Evolutionary conservation across 2,888 invertebrate genomes (phyloP), one percentile per base, ranked within the genome.

Genomic region (Campopleginae sp.): DNA sequence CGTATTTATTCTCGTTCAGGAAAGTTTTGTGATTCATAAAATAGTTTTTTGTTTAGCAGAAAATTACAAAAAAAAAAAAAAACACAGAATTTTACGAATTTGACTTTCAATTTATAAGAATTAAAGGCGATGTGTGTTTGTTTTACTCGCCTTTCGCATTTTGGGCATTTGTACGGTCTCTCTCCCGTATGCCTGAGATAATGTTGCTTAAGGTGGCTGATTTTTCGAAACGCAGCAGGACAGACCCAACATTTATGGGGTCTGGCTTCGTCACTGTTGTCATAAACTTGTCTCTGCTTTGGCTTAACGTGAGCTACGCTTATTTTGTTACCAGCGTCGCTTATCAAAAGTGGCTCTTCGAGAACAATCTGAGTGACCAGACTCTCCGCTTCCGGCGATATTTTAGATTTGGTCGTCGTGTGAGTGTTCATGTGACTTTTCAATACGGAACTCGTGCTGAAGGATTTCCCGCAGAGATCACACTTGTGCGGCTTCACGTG

Each of bases 121-220:
- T 42, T 65, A 19, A 4, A 38, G 10, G 10, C 3, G 54, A 10
- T 65, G 2, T 10, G 27, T n/a, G 27, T 10, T 1, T 65, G 63
- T 31, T 46, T 63, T 27, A 58, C 74, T 23, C 72, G 91, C 92
- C 92, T 94, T 17, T 92, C 90, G 86, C 94, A 94, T 38, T 93
- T 90, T 8, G 91, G 90, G 82, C 94, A 94, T 63, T 91, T 91
- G 80, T 93, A 94, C 0, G 94, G 94, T 77, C 93, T 89, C 86
- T 93, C 92, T 12, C 94, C 94, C 0, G 93, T 94, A 66, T 94
- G 94, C 14, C 92, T 91, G 4, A 93, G 90, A 88, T 90, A 90
- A 75, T 94, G 94, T 86, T 95, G 95, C 86, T 95, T 95, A 75
- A 96, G 92, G 89, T 95, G 95, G 85, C 95, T 95, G 17, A 95